Evolutionary conservation across 2,113 vertebrate genomes (phyloP), one percentile per base, ranked within the genome.

Genomic region (Falco punctatus): DNA sequence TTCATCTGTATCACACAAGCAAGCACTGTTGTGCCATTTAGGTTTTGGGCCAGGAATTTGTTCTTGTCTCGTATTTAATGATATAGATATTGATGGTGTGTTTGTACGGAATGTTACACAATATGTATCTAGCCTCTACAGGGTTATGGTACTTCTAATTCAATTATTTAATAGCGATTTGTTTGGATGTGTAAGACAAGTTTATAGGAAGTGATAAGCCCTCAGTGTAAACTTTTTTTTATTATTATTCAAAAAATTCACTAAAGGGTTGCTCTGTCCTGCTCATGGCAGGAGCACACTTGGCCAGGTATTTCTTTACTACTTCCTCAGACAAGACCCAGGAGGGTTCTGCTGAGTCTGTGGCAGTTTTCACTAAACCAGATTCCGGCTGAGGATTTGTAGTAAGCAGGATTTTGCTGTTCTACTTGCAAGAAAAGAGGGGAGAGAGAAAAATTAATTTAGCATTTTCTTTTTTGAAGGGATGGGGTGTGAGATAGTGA

Each of bases 21-120:
- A 3, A 23, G 49, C 18, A 4, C 44, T 35, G 19, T 5, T 0
- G 0, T 66, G 38, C n/a, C 35, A 3, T 30, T 54, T 49, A 33
- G 32, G 32, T 19, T 51, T 17, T 58, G 67, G 28, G 49, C 18
- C 24, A 19, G 19, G 33, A 38, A 46, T 13, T 40, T 38, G 4
- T n/a, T 61, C 20, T 33, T 24, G 13, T 59, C 15, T 81, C 22
- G 81, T 22, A 4, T 40, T 40, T 70, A 27, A 11, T 42, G 44
- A 4, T 15, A 17, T 0, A 11, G n/a, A 6, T 15, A 11, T 3
- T 32, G 32, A 1, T 4, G 15, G 17, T 4, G 26, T 12, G 2
- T 33, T 72, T 14, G 3, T 7, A 0, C 30, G 58, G 58, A 33
- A 23, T 20, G 42, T 24, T 49, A 7, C 33, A 54, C 44, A 11